Conservation (phyloP, 2,888 invertebrate genomes). For the Caenorhabditis virilis region DNA sequence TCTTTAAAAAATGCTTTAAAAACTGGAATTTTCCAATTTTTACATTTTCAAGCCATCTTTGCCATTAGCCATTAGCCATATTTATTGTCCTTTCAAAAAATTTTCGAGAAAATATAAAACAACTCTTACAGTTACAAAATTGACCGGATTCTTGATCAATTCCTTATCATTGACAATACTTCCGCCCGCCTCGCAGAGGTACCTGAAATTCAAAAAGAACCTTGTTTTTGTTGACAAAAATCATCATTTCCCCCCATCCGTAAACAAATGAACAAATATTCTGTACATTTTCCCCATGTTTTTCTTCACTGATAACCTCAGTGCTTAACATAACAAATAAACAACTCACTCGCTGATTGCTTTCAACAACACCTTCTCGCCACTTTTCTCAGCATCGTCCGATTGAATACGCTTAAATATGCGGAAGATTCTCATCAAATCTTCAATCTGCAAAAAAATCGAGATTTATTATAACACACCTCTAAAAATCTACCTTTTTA, state of each 20-base stretch:
- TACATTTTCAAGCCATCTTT: no score
- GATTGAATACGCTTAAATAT: constrained; percentile 83
- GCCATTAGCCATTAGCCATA: no score
- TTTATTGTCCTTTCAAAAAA: no score
- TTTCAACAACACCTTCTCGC: constrained; percentile 91
- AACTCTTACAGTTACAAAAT: constrained; percentile 81
- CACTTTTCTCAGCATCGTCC: constrained; percentile 73
- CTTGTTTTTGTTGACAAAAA: neutral
- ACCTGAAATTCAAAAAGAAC: constrained; percentile 71
- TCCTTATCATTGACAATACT: constrained; percentile 89
- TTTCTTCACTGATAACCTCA: neutral
- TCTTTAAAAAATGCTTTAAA: no score
- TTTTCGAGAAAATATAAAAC: neutral
- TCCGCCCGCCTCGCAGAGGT: constrained; percentile 92
- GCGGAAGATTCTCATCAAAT: constrained; percentile 97
- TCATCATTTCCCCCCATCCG: neutral
- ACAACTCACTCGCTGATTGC: constrained; percentile 76
- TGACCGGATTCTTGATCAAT: constrained; percentile 78
- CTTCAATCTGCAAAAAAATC: constrained; percentile 70
- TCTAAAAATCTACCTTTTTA: constrained; percentile 74
- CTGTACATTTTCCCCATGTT: no score
- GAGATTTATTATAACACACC: no score
- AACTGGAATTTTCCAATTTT: no score
- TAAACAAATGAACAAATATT: constrained; percentile 1
- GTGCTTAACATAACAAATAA: neutral